Conservation (phyloP, 2,113 vertebrate species). For the Orcinus orca region DNA sequence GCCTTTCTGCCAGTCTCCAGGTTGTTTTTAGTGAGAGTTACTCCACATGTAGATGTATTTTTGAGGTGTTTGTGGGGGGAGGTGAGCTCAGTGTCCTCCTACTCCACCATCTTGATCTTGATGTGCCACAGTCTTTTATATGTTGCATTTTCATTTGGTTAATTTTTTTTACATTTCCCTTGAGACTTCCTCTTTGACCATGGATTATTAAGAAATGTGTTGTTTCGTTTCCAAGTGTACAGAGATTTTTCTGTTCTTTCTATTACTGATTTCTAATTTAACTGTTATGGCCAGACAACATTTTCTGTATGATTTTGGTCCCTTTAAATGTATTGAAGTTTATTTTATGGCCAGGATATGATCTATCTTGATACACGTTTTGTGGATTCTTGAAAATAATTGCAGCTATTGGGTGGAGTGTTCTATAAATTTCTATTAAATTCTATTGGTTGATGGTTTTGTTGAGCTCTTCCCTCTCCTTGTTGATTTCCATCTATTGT, state of each 20-base stretch:
- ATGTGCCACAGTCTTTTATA: too few relatives aligned
- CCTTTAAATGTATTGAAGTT: background rate
- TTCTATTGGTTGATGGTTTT: background rate
- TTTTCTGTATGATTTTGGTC: background rate
- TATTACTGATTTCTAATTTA: background rate
- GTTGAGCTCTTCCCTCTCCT: background rate
- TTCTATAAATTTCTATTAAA: background rate
- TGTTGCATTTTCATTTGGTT: too few relatives aligned
- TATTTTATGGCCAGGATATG: background rate
- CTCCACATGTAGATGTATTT: too few relatives aligned
- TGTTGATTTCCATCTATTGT: background rate
- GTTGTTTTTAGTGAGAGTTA: too few relatives aligned
- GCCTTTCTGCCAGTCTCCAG: too few relatives aligned
- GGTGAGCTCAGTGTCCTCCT: too few relatives aligned
- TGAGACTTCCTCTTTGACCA: background rate
- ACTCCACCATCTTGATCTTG: too few relatives aligned
- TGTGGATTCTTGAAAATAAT: background rate
- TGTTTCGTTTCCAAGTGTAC: too few relatives aligned
- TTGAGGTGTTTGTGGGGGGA: too few relatives aligned
- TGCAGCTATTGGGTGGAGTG: background rate
- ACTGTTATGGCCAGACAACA: background rate
- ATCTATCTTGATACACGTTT: background rate
- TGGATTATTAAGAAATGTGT: background rate
- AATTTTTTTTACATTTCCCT: background rate
- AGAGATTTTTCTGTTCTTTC: background rate